Conservation (phyloP, 2,888 invertebrate genomes). For the Metellina segmentata region DNA sequence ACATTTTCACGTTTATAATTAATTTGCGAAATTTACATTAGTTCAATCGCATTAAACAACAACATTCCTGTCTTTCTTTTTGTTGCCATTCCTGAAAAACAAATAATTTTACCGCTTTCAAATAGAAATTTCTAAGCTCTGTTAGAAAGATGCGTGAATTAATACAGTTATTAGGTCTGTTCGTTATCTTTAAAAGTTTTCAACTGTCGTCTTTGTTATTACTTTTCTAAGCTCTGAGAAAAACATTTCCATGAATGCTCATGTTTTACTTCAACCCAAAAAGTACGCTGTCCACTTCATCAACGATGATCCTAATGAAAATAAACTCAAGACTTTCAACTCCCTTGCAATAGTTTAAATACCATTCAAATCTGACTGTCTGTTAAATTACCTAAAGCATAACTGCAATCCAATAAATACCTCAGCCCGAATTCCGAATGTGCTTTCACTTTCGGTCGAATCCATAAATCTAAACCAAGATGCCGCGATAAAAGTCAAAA, state of each 20-base stretch:
- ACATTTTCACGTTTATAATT: no score
- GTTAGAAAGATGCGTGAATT: neutral
- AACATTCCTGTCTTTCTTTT: neutral
- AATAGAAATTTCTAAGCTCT: neutral
- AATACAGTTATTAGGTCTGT: neutral
- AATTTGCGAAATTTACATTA: no score
- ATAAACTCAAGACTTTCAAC: neutral
- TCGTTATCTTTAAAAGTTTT: neutral
- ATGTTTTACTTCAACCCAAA: neutral
- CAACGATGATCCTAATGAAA: neutral
- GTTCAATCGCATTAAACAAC: no score
- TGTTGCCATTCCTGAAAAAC: neutral
- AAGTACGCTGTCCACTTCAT: neutral
- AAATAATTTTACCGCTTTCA: neutral
- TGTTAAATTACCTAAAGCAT: slow-evolving; percentile 7
- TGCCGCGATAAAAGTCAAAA: slow-evolving; percentile 42
- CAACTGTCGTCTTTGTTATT: neutral
- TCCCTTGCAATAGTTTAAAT: neutral
- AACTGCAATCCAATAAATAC: slow-evolving; percentile 1
- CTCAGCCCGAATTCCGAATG: neutral
- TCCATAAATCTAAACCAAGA: neutral
- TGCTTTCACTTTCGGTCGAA: neutral
- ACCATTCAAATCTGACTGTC: neutral
- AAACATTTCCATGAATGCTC: neutral
- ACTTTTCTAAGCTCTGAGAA: neutral